Conservation (phyloP, 2,888 invertebrate species). For the Epistrophe grossulariae region DNA sequence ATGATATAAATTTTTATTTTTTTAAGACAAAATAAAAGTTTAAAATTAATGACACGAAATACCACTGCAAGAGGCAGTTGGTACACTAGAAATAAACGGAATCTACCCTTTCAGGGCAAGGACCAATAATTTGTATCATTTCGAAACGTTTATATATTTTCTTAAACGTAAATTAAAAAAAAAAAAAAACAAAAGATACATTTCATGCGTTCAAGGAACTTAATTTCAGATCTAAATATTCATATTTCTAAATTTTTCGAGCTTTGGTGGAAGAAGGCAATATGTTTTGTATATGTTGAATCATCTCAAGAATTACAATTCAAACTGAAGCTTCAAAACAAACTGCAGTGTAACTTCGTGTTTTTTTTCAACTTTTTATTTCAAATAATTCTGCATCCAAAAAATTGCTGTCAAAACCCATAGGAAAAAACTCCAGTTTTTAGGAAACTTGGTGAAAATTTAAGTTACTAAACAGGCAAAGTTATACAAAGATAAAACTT, state of each 20-base stretch:
- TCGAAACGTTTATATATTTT: background rate
- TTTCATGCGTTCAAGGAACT: too few species aligned
- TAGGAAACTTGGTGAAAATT: too few species aligned
- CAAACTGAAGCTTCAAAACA: background rate
- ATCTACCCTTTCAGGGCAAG: background rate
- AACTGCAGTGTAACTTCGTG: slow-evolving; percentile 15
- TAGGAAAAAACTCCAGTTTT: too few species aligned
- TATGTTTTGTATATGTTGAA: too few species aligned
- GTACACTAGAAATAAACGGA: background rate
- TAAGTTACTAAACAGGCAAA: too few species aligned
- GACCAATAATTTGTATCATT: background rate
- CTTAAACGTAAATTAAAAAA: too few species aligned
- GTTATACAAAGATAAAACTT: background rate
- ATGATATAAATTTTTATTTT: slow-evolving; percentile 1
- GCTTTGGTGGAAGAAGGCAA: too few species aligned
- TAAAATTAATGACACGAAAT: slow-evolving; percentile 21
- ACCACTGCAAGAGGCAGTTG: background rate
- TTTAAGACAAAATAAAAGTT: background rate
- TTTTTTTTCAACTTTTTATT: background rate
- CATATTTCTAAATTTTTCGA: too few species aligned
- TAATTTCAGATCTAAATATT: too few species aligned
- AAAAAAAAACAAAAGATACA: too few species aligned
- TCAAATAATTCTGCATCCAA: background rate
- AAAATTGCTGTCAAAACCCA: too few species aligned
- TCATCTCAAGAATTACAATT: background rate